Percentiles rank a stretch among this genome's conserved stretches.
These are phyloP conservation scores for Griposia aprilina DNA, from an alignment of 2,888 invertebrate species.

Conservation along the genomic window DNA sequence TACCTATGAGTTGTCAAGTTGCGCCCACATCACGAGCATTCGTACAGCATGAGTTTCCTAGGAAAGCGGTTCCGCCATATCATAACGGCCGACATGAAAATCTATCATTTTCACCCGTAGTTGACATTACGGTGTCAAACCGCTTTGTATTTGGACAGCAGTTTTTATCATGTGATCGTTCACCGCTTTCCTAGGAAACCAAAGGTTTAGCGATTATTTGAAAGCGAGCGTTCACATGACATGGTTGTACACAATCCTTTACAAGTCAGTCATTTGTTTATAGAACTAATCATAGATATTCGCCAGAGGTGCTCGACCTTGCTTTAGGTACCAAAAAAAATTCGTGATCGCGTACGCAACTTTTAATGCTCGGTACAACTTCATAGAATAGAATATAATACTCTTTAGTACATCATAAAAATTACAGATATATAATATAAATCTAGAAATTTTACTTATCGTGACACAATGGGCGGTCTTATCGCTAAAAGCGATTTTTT, in stretches of 20 bases:
- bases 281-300: not conserved
- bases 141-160: too few species aligned
- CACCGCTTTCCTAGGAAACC: too few species aligned
- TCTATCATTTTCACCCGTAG: not conserved
- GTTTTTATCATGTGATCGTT: too few species aligned
- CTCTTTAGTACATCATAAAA: too few species aligned
- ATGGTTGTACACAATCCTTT: not conserved
- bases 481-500: too few species aligned
- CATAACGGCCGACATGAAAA: not conserved
- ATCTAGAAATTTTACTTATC: too few species aligned
- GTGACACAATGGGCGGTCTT: too few species aligned
- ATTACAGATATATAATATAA: too few species aligned
- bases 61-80: not conserved
- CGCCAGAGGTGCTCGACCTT: too few species aligned
- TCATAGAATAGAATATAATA: too few species aligned
- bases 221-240: not conserved
- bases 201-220: not conserved
- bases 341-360: not conserved
- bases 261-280: not conserved
- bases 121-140: not conserved
- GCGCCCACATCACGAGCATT: not conserved
- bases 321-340: not conserved
- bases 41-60: not conserved
- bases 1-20: not conserved
- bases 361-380: not conserved